Percentiles rank a stretch among this genome's conserved stretches.
Conservation (phyloP, 2,797 vertebrate species). For the Takifugu ocellatus region DNA sequence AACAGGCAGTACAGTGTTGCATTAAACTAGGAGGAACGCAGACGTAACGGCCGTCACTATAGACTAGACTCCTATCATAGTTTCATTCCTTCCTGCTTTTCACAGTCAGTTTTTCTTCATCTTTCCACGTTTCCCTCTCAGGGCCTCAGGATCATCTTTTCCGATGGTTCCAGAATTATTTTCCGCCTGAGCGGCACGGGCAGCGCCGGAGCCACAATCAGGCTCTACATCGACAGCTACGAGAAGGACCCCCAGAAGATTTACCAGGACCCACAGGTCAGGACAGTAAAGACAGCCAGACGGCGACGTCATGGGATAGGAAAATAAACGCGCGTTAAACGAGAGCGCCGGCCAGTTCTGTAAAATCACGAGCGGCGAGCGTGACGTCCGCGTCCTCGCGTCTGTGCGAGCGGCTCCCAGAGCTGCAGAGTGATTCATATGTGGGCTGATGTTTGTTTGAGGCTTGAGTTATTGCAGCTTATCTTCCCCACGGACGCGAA, state of each 20-base stretch:
- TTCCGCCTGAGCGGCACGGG: constrained; percentile 97
- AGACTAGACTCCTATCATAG: not conserved
- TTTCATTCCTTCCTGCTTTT: not conserved
- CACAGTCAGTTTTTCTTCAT: not conserved
- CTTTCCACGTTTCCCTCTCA: constrained; percentile 52
- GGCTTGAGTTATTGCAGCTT: constrained; percentile 49
- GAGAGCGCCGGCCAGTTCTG: constrained; percentile 6
- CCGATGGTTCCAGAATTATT: constrained; percentile 93
- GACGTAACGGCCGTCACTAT: not conserved
- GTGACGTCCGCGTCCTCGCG: no score
- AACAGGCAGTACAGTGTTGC: no score
- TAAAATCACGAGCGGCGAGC: constrained; percentile 5
- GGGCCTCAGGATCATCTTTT: constrained; percentile 93
- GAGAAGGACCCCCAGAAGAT: constrained; percentile 92
- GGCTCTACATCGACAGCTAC: constrained; percentile 97
- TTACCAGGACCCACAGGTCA: constrained; percentile 91
- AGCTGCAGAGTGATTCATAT: constrained; percentile 25
- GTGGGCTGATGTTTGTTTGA: constrained; percentile 44
- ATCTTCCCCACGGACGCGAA: constrained; percentile 30
- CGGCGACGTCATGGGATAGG: constrained; percentile 32
- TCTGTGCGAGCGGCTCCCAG: constrained; percentile 18
- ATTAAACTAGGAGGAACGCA: not conserved
- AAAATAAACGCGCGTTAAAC: constrained; percentile 24
- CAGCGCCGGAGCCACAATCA: constrained; percentile 91
- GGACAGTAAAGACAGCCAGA: constrained; percentile 15